phyloP scores from a whole-genome alignment of 2,888 invertebrate species.

The Protonemura montana region DNA sequence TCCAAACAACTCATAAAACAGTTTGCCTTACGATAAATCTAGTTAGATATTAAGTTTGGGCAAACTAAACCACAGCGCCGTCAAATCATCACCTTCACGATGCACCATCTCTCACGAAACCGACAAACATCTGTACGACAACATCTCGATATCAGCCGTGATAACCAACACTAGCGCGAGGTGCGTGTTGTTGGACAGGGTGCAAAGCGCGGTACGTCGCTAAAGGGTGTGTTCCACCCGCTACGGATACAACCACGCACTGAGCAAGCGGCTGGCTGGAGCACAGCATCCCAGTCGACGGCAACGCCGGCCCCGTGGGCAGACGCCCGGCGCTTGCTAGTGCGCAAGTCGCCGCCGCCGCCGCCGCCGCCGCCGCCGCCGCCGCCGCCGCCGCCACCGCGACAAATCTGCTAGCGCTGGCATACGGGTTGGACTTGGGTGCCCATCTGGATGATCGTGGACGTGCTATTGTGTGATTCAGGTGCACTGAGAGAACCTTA shows the following conservation, averaged over 20 bases:
- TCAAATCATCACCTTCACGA: neutral
- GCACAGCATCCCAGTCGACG: neutral
- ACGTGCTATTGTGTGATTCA: neutral
- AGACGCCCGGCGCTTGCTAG: neutral
- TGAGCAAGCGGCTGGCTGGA: neutral
- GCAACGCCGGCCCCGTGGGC: conserved; percentile 8
- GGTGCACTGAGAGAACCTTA: neutral
- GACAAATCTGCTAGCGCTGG: neutral
- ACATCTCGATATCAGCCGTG: neutral
- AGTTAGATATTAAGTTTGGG: neutral
- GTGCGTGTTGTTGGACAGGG: neutral
- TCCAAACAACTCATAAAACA: neutral
- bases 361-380: neutral
- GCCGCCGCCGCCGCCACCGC: neutral
- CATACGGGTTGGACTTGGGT: conserved; percentile 9
- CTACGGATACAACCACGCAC: neutral
- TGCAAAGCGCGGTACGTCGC: neutral
- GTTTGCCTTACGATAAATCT: neutral
- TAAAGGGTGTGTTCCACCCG: neutral
- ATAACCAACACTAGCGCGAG: neutral
- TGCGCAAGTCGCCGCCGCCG: conserved; percentile 18
- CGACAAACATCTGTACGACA: neutral
- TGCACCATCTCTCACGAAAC: neutral
- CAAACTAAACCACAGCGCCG: neutral
- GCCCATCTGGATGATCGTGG: neutral